Base-by-base conservation (phyloP, 30 jellyfish, hydroid and myxozoan species). In the Turritopsis rubra region DNA sequence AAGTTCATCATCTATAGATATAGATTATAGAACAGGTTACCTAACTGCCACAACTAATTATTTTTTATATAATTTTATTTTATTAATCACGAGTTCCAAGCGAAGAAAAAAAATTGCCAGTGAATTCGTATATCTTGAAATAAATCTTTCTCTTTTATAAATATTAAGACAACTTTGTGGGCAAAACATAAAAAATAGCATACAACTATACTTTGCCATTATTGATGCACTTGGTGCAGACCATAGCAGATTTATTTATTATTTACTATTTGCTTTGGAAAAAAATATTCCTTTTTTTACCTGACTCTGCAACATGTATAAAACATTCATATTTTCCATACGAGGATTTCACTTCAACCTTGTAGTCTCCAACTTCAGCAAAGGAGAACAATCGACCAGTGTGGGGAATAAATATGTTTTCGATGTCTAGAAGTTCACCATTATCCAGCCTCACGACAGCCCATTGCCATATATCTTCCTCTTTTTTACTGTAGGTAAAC, bases 401-500 rank as follows among this genome's bases (percentile, higher is more conserved):
- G 22, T 82, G 72, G 16, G 88, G 88, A 29, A 82, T 82, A 29
- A 82, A 82, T 70, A 82, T 65, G 54, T 66, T 82, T 82, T 71
- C 88, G 20, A 71, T 72, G 22, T 82, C 88, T 8, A 82, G 72
- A 0, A 82, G 72, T 29, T 66, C 72, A 17, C 53, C 85, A 21
- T 70, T 71, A 65, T 82, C 88, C 41, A 29, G 26, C 1, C 75
- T 29, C 7, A 24, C 29, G 41, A 82, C 73, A 26, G 71, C 18
- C 88, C 88, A 82, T 21, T 82, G 75, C 88, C 88, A 82, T 26
- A 29, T 29, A 70, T 82, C 88, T 82, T 65, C 88, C 4, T 21
- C 29, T 65, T 66, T 70, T 66, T 82, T 82, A 28, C 53, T 65
- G 68, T 82, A 82, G 8, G 88, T 82, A 1, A 82, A 82, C 85